Conservation (phyloP, 2,888 invertebrate genomes). For the Cerastis rubricosa region DNA sequence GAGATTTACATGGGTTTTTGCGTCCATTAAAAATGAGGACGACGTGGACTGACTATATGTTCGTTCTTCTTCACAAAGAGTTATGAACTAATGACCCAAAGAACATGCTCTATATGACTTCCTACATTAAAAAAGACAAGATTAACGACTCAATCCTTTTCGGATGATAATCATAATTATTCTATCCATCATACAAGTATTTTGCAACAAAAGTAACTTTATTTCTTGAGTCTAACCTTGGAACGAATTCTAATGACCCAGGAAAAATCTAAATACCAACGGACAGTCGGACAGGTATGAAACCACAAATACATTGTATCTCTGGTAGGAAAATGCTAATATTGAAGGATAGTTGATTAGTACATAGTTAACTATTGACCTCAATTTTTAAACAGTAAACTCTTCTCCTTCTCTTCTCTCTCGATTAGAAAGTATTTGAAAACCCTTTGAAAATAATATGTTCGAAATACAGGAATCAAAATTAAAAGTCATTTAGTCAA, state of each 20-base stretch:
- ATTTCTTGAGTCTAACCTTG: constrained; percentile 14
- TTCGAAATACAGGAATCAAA: no score
- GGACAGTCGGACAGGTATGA: background rate
- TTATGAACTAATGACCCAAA: constrained; percentile 38
- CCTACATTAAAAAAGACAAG: constrained; percentile 39
- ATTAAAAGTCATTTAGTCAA: no score
- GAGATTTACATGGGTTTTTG: constrained; percentile 15
- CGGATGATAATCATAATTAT: constrained; percentile 28
- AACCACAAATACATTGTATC: background rate
- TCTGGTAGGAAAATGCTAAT: background rate
- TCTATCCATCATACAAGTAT: constrained; percentile 7
- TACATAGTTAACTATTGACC: background rate
- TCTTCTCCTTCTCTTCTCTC: background rate
- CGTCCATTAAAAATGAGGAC: constrained; percentile 5
- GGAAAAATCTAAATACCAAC: constrained; percentile 12
- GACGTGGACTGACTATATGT: background rate
- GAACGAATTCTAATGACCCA: constrained; percentile 35
- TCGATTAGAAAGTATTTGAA: background rate
- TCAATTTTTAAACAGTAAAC: background rate
- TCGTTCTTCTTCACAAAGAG: constrained; percentile 1
- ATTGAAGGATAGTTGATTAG: background rate
- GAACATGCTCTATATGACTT: constrained; percentile 44
- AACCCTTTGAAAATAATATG: no score
- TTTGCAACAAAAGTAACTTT: constrained; percentile 15
- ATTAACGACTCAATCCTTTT: constrained; percentile 24